These are phyloP conservation scores for Apamea sordens DNA, from an alignment of 2,888 invertebrate genomes.

Conservation along the genomic window DNA sequence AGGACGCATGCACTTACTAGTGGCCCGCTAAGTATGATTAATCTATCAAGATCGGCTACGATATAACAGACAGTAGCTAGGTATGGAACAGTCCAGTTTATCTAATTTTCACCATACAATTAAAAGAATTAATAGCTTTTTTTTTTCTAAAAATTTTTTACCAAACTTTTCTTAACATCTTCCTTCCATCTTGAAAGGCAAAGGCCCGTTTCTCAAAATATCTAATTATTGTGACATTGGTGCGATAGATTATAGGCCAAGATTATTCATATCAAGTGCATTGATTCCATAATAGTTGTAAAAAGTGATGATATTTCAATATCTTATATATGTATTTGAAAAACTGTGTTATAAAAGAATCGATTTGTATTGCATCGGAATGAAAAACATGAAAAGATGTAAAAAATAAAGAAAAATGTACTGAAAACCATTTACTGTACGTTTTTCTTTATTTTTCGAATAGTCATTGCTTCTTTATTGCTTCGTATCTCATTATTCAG, in stretches of 20 bases:
- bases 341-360: constrained; percentile 49
- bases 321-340: constrained; percentile 55
- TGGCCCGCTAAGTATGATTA: constrained; percentile 59
- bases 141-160: constrained; percentile 22
- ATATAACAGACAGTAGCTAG: constrained; percentile 55
- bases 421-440: neutral
- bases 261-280: constrained; percentile 63
- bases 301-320: constrained; percentile 62
- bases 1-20: constrained; percentile 65
- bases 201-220: constrained; percentile 42
- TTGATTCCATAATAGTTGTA: constrained; percentile 53
- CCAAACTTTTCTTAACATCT: constrained; percentile 12
- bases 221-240: constrained; percentile 66
- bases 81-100: constrained; percentile 38
- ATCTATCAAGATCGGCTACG: constrained; percentile 64
- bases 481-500: neutral
- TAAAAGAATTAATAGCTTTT: constrained; percentile 20
- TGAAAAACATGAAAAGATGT: neutral
- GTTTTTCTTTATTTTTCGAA: neutral
- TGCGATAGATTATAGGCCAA: constrained; percentile 61
- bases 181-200: constrained; percentile 44
- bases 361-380: constrained; percentile 29
- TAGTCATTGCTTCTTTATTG: neutral
- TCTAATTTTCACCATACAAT: constrained; percentile 37
- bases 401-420: neutral